Evolutionary conservation across 2,888 invertebrate genomes (phyloP).

Genomic region (Apodemia mormo): DNA sequence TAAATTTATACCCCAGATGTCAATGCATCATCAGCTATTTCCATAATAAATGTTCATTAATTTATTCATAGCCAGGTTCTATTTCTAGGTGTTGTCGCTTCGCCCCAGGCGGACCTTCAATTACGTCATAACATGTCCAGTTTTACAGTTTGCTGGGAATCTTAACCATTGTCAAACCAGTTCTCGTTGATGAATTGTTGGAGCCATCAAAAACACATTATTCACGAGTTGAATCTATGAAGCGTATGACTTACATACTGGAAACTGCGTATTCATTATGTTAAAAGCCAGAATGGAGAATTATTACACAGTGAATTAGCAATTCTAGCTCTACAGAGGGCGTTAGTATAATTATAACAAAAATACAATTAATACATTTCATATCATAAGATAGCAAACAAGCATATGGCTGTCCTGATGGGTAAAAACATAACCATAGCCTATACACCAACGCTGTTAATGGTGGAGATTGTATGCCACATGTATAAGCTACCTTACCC

Average conservation of each 20-base stretch:
- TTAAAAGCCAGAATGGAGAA: too few species aligned
- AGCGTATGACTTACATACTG: conserved; percentile 1
- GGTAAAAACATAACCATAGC: too few species aligned
- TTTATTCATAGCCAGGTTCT: conserved; percentile 59
- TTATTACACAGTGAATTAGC: too few species aligned
- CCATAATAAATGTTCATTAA: conserved; percentile 38
- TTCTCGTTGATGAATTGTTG: conserved; percentile 32
- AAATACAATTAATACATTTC: too few species aligned
- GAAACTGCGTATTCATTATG: not conserved
- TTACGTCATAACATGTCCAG: conserved; percentile 54
- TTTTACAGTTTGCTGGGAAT: conserved; percentile 51
- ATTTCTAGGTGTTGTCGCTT: conserved; percentile 44
- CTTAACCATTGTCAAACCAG: conserved; percentile 52
- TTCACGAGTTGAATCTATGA: conserved; percentile 2
- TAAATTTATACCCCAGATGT: not conserved
- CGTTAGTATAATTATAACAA: too few species aligned
- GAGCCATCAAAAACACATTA: conserved; percentile 26
- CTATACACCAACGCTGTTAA: too few species aligned
- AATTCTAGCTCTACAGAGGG: too few species aligned
- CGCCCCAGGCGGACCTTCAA: conserved; percentile 43
- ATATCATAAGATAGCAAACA: too few species aligned
- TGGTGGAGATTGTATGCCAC: too few species aligned
- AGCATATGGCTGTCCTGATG: too few species aligned
- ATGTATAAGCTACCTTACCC: too few species aligned
- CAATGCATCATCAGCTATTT: conserved; percentile 6